Evolutionary conservation across 2,797 vertebrate genomes (phyloP), one percentile per base, ranked within the genome.

Genomic region (Steatocranus sp.): DNA sequence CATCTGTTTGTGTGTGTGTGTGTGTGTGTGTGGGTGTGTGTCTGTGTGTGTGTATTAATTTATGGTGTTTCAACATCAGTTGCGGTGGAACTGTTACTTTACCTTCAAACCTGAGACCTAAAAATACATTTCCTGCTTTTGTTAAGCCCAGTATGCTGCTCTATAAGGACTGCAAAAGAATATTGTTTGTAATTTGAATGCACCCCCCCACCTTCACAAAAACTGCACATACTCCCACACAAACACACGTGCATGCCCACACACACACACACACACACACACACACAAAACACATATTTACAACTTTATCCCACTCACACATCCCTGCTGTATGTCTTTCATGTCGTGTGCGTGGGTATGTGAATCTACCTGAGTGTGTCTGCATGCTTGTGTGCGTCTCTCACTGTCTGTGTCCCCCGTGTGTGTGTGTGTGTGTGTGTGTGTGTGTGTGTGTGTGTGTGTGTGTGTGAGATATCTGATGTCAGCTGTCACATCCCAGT

Each of bases 401-500:
- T 79, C 53, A 23, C 32, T 84, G 54, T 73, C 43, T 54, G 46
- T 7, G 46, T 82, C 27, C 32, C 36, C 10, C 8, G 8, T 54
- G 53, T 58, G 54, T 58, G 53, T 80, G 63, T 78, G 74, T 27
- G 81, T 79, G 88, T 27, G 84, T 61, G 86, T 53, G 85, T 80
- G 87, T n/a, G n/a, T n/a, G n/a, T n/a, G n/a, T n/a, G n/a, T n/a
- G n/a, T n/a, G 8, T 54, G 53, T 58, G 54, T 58, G 53, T 80
- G 63, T 78, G 74, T n/a, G 90, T 88, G 90, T 89, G 88, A 76
- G 93, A 94, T 95, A 95, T 95, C 95, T 95, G 94, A 95, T 96
- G 94, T 96, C 95, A 95, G 92, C 95, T 94, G 94, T 95, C 94
- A 96, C 93, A 94, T 96, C 96, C 95, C 96, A 94, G 91, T 95